Conservation (phyloP, 2,113 vertebrate species). For the Oceanodroma tethys region DNA sequence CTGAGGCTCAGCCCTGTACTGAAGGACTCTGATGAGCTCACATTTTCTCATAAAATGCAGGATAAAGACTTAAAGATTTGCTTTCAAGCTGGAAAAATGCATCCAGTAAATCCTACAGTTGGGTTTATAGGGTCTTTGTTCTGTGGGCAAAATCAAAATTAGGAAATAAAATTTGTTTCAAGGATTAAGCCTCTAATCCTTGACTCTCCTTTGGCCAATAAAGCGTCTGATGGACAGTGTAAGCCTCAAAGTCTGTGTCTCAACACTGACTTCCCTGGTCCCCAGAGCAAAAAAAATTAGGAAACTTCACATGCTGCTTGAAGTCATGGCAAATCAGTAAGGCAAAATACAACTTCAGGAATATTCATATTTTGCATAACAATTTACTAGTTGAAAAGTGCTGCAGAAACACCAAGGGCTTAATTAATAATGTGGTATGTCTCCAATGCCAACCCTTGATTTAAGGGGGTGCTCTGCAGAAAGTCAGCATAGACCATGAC, state of each 20-base stretch:
- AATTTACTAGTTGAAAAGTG: neutral
- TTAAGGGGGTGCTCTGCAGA: neutral
- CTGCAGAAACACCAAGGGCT: accelerated
- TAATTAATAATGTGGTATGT: neutral
- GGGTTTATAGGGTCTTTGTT: conserved; percentile 31
- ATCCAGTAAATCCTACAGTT: neutral
- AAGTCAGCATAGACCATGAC: neutral
- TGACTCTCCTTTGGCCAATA: conserved; percentile 35
- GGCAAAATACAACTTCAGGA: neutral
- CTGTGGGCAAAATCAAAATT: conserved; percentile 44
- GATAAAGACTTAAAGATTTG: neutral
- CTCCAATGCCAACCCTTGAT: neutral
- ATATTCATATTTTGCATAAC: neutral
- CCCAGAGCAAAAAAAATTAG: neutral
- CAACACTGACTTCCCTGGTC: neutral
- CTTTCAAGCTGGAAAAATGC: conserved; percentile 24
- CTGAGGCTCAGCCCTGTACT: neutral
- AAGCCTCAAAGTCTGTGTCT: neutral
- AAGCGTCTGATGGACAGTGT: neutral
- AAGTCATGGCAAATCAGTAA: neutral
- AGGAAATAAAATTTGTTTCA: conserved; percentile 57
- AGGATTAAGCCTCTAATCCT: conserved; percentile 45
- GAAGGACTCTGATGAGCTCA: neutral
- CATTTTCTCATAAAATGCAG: neutral
- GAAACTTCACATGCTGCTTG: neutral